phyloP scores from a whole-genome alignment of 1,140 invertebrate genomes.

The Plutomurus gul region DNA sequence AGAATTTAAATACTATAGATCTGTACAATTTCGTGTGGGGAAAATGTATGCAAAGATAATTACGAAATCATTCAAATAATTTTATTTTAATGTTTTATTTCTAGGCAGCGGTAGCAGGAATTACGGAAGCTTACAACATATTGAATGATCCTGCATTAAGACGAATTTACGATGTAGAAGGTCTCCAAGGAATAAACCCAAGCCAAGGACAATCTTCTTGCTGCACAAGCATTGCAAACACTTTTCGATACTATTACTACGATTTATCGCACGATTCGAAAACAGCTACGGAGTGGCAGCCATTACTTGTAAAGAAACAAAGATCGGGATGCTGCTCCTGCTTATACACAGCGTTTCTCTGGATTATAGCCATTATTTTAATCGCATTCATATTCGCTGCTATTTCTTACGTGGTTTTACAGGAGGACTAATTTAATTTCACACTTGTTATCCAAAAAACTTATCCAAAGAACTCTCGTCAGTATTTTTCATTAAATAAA shows the following conservation, averaged over 20 bases:
- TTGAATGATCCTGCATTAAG: neutral
- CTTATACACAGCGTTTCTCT: neutral
- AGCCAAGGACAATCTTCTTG: neutral
- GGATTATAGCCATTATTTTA: neutral
- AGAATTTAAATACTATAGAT: neutral
- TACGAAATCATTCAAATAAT: neutral
- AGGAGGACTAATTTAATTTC: constrained; percentile 1
- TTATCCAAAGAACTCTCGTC: too few relatives aligned
- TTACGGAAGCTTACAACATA: neutral
- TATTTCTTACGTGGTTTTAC: neutral
- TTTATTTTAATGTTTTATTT: neutral
- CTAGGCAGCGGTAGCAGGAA: neutral
- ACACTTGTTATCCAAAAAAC: too few relatives aligned
- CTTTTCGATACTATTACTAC: neutral
- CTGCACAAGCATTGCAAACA: neutral
- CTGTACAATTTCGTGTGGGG: neutral
- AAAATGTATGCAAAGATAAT: neutral
- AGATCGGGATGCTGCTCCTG: neutral
- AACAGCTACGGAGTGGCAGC: neutral
- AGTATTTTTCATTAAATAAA: too few relatives aligned
- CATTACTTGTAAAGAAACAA: neutral
- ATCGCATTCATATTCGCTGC: neutral
- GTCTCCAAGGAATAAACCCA: neutral
- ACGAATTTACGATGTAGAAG: constrained; percentile 4
- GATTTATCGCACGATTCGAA: neutral